Base-by-base conservation (phyloP, 2,113 vertebrate species). In the Calypte anna region DNA sequence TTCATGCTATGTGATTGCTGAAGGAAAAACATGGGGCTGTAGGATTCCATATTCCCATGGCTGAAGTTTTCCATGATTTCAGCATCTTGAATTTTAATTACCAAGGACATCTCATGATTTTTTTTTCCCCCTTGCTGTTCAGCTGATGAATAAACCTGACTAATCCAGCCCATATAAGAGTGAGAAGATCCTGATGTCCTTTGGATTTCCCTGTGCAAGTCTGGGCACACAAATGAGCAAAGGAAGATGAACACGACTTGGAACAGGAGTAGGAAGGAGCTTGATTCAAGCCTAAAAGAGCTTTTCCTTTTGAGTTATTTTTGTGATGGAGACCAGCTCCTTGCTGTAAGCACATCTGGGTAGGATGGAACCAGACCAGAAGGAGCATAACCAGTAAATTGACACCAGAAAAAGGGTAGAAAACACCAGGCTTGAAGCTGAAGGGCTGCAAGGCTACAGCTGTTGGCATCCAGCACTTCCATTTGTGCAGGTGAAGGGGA, bases 331-430 rank as follows among this genome's bases (percentile, higher is more conserved):
- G 74, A 28, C 0, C 51, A 36, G 7, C 15, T 83, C 54, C 28
- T 57, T 5, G 0, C 53, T 20, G 17, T 44, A 12, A 27, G 46
- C n/a, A n/a, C 2, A 6, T 23, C n/a, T 48, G 15, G 46, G 31
- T 8, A 12, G 68, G 59, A 10, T 40, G 7, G 11, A 54, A 58
- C 7, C 36, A 73, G 55, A 14, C 17, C 9, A 33, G 48, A 55
- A 87, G 55, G 7, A 36, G 51, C 1, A 0, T 10, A 3, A 51
- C 0, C 54, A 68, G 50, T 50, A 12, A 2, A 2, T 31, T 20
- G 51, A 3, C 3, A 15, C 8, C 31, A 30, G 53, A 28, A 38
- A 30, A 43, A 9, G 61, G 46, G 33, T 3, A 21, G 68, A 44
- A 33, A 81, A 81, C 3, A 3, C 20, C 38, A 3, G 3, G 6